These are phyloP conservation scores for Pampus argenteus DNA, from an alignment of 2,797 vertebrate species.

Conservation along the genomic window DNA sequence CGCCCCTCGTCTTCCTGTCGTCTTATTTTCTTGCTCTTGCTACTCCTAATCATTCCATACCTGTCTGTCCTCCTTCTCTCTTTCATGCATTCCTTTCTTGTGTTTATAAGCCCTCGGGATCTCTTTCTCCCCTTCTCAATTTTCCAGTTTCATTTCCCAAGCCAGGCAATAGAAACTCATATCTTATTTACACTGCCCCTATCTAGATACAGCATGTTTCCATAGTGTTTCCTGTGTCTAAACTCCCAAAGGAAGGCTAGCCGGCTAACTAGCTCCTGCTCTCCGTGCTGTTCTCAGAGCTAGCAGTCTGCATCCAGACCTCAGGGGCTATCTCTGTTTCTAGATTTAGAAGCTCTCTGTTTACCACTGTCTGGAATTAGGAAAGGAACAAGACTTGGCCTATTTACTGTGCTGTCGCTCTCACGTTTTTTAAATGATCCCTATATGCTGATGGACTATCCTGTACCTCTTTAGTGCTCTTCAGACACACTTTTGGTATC, in stretches of 20 bases:
- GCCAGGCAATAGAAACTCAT: slow-evolving; percentile 74
- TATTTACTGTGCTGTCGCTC: slow-evolving; percentile 56
- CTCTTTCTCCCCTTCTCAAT: slow-evolving; percentile 57
- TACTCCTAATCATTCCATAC: slow-evolving; percentile 35
- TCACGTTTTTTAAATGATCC: slow-evolving; percentile 37
- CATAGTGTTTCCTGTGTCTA: slow-evolving; percentile 74
- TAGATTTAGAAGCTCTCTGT: slow-evolving; percentile 73
- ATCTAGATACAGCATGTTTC: slow-evolving; percentile 78
- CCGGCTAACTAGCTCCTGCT: slow-evolving; percentile 49
- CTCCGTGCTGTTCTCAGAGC: slow-evolving; percentile 44
- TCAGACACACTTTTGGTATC: slow-evolving; percentile 12
- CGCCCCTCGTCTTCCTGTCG: slow-evolving; percentile 25
- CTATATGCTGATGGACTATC: neutral
- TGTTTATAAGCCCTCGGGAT: slow-evolving; percentile 54
- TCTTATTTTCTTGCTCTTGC: slow-evolving; percentile 22
- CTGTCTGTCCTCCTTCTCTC: slow-evolving; percentile 20
- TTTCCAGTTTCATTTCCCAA: slow-evolving; percentile 76
- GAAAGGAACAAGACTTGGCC: slow-evolving; percentile 49
- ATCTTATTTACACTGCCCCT: slow-evolving; percentile 76
- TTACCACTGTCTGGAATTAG: slow-evolving; percentile 60
- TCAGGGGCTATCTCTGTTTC: slow-evolving; percentile 68
- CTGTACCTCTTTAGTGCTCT: slow-evolving; percentile 11
- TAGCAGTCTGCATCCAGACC: slow-evolving; percentile 65
- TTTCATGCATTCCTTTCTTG: slow-evolving; percentile 39
- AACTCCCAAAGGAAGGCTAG: slow-evolving; percentile 75